Percentiles rank a stretch among this genome's conserved stretches.
These are phyloP conservation scores for Megalopta genalis DNA, from an alignment of 1,140 invertebrate species.

Conservation along the genomic window DNA sequence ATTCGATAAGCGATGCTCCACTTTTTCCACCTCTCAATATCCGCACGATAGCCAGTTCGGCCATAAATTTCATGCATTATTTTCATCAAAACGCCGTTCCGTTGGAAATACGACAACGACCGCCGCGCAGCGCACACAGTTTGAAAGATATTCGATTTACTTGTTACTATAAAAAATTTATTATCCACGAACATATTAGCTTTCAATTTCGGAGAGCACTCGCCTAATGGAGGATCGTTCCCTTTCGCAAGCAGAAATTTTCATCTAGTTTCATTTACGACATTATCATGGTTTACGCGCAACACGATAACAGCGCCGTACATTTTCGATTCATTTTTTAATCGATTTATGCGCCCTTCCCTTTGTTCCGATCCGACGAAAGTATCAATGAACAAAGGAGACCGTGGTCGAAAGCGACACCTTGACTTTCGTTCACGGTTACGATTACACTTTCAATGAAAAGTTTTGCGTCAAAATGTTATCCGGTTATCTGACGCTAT, in stretches of 20 bases:
- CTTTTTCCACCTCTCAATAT: conserved; percentile 21
- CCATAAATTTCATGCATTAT: conserved; percentile 11
- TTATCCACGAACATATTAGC: too few relatives aligned
- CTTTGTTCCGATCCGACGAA: too few relatives aligned
- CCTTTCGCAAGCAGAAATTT: not conserved
- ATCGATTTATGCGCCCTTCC: too few relatives aligned
- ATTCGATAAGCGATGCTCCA: conserved; percentile 34
- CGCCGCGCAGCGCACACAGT: not conserved
- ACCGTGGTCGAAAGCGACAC: too few relatives aligned
- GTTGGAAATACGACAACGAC: not conserved
- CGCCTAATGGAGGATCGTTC: not conserved
- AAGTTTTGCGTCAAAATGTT: too few relatives aligned
- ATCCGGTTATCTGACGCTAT: too few relatives aligned
- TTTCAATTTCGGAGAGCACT: not conserved
- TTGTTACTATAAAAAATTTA: not conserved
- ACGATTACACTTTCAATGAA: too few relatives aligned
- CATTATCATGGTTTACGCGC: not conserved
- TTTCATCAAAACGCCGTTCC: conserved; percentile 2
- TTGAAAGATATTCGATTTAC: not conserved
- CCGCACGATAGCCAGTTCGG: not conserved
- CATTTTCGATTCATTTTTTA: too few relatives aligned
- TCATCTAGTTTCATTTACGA: not conserved
- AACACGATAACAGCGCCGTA: not conserved
- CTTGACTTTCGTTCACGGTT: too few relatives aligned
- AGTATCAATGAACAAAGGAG: too few relatives aligned